Percentiles rank a stretch among this genome's conserved stretches.
Conservation (phyloP, 2,797 vertebrate genomes). For the Macropodus opercularis region DNA sequence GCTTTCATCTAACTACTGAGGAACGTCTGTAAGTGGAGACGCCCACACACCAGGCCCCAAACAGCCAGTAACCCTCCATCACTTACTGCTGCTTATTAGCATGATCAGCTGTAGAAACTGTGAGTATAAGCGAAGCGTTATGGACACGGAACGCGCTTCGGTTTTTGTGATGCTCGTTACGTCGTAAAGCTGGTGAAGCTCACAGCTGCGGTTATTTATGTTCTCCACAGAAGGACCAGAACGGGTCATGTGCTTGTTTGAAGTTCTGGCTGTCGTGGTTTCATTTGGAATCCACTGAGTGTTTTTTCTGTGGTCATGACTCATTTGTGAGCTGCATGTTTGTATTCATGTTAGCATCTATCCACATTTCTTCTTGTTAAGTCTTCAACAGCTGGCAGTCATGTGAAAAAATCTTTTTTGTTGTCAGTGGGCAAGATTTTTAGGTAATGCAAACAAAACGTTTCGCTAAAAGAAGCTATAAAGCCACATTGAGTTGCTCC, state of each 20-base stretch:
- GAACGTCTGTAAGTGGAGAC: slow-evolving; percentile 39
- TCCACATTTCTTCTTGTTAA: no score
- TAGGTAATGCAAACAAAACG: background rate
- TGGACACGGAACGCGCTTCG: background rate
- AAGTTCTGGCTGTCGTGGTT: no score
- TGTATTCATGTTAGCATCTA: no score
- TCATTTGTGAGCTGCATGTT: no score
- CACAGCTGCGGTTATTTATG: no score
- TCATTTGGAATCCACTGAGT: no score
- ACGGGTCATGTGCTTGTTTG: no score
- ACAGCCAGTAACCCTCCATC: slow-evolving; percentile 11
- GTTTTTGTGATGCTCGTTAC: background rate
- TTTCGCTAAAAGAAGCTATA: background rate
- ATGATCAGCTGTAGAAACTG: background rate
- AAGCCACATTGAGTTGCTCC: background rate
- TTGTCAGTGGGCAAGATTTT: background rate
- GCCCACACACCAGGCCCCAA: slow-evolving; percentile 32
- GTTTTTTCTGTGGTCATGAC: no score
- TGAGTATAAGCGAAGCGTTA: background rate
- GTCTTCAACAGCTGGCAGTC: background rate
- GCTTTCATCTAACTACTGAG: slow-evolving; percentile 38
- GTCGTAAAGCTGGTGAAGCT: background rate
- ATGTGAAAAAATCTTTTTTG: background rate
- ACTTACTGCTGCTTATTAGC: slow-evolving; percentile 1
- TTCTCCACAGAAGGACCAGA: background rate